These are phyloP conservation scores for Bradynema listronoti DNA, from an alignment of 1,140 invertebrate species.

Conservation along the genomic window DNA sequence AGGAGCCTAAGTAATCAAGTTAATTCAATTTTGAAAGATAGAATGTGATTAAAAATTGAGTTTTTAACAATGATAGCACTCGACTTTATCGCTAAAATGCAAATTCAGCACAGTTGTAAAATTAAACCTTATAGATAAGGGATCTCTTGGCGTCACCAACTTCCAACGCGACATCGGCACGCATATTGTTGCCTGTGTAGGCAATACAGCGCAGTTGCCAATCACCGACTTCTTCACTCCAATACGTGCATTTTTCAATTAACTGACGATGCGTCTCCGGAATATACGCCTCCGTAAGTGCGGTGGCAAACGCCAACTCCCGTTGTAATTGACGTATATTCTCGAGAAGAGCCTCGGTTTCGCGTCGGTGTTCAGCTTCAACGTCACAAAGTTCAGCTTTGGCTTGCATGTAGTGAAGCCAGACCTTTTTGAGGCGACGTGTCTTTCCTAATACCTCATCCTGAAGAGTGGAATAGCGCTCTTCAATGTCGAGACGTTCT, in stretches of 20 bases:
- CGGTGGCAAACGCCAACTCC: conserved; percentile 81
- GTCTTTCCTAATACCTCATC: conserved; percentile 76
- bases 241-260: conserved; percentile 79
- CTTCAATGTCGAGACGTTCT: conserved; percentile 87
- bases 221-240: conserved; percentile 96
- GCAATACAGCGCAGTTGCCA: conserved; percentile 90
- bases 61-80: too few species aligned
- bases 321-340: conserved; percentile 78
- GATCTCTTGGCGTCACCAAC: conserved; percentile 16
- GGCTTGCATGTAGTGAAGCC: conserved; percentile 63
- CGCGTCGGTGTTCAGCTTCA: conserved; percentile 83
- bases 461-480: conserved; percentile 84
- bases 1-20: conserved; percentile 8
- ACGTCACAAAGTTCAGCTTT: conserved; percentile 80
- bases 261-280: conserved; percentile 83
- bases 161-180: too few species aligned
- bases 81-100: too few species aligned
- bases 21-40: too few species aligned
- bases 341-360: conserved; percentile 89
- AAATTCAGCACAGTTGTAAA: not conserved
- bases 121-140: conserved; percentile 11
- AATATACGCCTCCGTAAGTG: conserved; percentile 77
- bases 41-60: too few species aligned
- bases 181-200: conserved; percentile 97
- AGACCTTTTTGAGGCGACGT: conserved; percentile 63